These are phyloP conservation scores for Drosophila truncata DNA, from an alignment of 1,140 invertebrate genomes.

Conservation along the genomic window DNA sequence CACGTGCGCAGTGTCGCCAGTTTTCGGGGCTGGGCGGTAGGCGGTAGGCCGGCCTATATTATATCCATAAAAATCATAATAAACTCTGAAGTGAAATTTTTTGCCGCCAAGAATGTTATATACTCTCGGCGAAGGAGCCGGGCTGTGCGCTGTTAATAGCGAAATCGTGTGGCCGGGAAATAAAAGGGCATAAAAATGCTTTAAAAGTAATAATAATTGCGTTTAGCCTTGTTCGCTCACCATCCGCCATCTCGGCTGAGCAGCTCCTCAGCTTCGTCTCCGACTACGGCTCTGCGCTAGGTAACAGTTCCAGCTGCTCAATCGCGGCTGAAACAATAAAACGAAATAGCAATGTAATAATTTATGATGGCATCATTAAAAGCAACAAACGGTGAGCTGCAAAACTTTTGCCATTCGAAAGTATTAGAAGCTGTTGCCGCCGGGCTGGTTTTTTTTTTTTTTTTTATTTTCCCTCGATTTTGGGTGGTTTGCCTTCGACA, in stretches of 20 bases:
- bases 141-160: conserved; percentile 66
- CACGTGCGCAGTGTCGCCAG: conserved; percentile 49
- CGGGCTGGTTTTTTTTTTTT: conserved; percentile 4
- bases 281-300: conserved; percentile 9
- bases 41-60: conserved; percentile 50
- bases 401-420: conserved; percentile 72
- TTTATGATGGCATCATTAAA: conserved; percentile 85
- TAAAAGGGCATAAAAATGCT: conserved; percentile 81
- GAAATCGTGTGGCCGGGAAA: conserved; percentile 75
- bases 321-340: conserved; percentile 85
- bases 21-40: neutral
- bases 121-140: conserved; percentile 26
- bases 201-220: conserved; percentile 84
- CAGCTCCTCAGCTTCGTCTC: neutral
- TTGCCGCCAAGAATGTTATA: conserved; percentile 54
- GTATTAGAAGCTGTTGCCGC: conserved; percentile 66
- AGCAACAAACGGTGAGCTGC: conserved; percentile 39
- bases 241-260: conserved; percentile 8
- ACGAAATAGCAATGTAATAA: conserved; percentile 84
- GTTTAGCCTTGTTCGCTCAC: conserved; percentile 63
- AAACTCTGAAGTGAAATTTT: conserved; percentile 58
- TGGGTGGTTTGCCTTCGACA: conserved; percentile 18
- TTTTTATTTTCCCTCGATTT: conserved; percentile 11
- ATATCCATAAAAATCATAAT: conserved; percentile 81
- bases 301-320: conserved; percentile 63